A percentile compares a stretch with the other conserved stretches of the same genome.
Conservation (phyloP, 1,140 invertebrate genomes). For the Batillaria attramentaria region DNA sequence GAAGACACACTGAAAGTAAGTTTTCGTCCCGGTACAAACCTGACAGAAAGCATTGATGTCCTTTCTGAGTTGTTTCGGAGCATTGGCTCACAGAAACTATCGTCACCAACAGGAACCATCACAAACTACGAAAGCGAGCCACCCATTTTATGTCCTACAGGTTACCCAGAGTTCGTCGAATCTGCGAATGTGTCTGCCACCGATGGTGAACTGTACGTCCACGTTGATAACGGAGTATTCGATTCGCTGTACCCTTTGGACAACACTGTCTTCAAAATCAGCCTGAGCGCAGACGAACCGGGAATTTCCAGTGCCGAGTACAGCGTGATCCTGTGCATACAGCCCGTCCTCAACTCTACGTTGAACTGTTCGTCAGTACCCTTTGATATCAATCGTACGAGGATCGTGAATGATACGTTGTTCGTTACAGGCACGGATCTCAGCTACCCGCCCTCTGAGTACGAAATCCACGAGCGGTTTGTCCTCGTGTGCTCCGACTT, state of each 20-base stretch:
- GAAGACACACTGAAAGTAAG: too few relatives aligned
- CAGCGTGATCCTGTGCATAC: conserved; percentile 12
- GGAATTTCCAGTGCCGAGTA: neutral
- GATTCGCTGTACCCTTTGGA: neutral
- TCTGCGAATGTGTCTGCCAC: neutral
- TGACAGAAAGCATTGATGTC: too few relatives aligned
- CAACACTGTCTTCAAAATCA: conserved; percentile 1
- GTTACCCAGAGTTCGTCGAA: conserved; percentile 2
- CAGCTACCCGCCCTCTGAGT: neutral
- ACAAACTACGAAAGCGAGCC: conserved; percentile 29
- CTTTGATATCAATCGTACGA: conserved; percentile 15
- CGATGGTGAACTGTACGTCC: neutral
- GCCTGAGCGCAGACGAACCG: neutral
- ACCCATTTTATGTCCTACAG: neutral
- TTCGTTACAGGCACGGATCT: conserved; percentile 18
- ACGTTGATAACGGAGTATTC: neutral
- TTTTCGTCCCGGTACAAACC: too few relatives aligned
- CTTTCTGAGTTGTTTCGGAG: too few relatives aligned
- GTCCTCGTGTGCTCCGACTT: conserved; percentile 25
- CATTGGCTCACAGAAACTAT: neutral
- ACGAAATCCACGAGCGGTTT: conserved; percentile 11
- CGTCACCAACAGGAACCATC: neutral
- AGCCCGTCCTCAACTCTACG: neutral
- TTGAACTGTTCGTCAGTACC: conserved; percentile 25
- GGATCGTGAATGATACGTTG: conserved; percentile 6